Conservation (phyloP, 30 jellyfish, hydroid and myxozoan genomes). For the Cassiopea andromeda region DNA sequence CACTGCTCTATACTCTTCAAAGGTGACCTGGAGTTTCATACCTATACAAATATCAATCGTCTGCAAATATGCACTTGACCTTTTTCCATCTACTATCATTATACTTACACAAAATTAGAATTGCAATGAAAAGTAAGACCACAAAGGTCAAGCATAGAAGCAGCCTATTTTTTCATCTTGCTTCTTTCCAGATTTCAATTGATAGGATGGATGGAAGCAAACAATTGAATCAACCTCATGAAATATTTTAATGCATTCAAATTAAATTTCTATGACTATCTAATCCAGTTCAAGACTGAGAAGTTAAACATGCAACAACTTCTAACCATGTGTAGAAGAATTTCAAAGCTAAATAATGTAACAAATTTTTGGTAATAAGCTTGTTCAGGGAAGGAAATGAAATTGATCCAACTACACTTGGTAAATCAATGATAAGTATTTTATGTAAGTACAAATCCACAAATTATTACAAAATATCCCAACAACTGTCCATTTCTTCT, state of each 20-base stretch:
- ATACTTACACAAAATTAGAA: no score
- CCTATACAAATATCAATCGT: no score
- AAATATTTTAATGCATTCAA: not conserved
- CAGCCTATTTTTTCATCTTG: no score
- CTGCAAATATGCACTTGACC: no score
- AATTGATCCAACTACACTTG: not conserved
- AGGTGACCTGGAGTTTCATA: no score
- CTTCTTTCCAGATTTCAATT: no score
- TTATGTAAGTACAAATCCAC: not conserved
- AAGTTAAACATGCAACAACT: not conserved
- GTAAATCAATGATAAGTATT: not conserved
- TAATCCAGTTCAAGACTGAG: not conserved
- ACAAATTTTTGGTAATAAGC: not conserved
- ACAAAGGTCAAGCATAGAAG: no score
- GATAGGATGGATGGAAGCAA: no score
- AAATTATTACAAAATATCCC: constrained; percentile 9
- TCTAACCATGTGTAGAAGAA: not conserved
- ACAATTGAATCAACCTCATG: no score
- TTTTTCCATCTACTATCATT: no score
- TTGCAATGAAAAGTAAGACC: no score
- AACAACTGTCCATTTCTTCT: not conserved
- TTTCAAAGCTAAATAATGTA: not conserved
- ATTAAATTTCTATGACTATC: not conserved
- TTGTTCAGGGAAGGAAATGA: not conserved
- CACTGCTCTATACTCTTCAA: no score